These are phyloP conservation scores for Plebejus anna DNA, from an alignment of 2,888 invertebrate genomes.

Conservation along the genomic window DNA sequence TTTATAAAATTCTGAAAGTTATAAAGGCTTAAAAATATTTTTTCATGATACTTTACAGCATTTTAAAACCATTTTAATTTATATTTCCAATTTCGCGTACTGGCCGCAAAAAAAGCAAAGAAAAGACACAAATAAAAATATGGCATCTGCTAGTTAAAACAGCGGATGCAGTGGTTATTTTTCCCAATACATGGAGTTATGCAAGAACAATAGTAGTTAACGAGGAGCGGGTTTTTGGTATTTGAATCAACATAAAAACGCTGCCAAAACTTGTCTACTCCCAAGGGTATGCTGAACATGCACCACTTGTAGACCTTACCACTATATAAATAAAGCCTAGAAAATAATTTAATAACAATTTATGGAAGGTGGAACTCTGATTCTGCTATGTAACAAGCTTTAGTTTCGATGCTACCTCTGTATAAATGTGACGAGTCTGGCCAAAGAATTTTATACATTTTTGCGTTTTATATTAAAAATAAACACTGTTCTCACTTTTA, in stretches of 20 bases:
- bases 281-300: neutral
- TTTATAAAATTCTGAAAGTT: too few species aligned
- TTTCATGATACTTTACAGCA: too few species aligned
- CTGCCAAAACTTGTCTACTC: slow-evolving; percentile 34
- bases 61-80: neutral
- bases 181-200: slow-evolving; percentile 37
- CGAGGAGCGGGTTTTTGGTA: slow-evolving; percentile 38
- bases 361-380: neutral
- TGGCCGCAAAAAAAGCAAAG: neutral
- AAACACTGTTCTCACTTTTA: too few species aligned
- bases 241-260: slow-evolving; percentile 39
- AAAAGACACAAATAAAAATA: slow-evolving; percentile 21
- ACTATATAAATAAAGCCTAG: neutral
- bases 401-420: too few species aligned
- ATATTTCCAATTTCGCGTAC: neutral
- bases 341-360: slow-evolving; percentile 39
- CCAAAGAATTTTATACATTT: too few species aligned
- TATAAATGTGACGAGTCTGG: too few species aligned
- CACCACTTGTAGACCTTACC: neutral
- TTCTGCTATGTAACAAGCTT: too few species aligned
- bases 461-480: too few species aligned
- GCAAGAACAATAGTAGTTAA: slow-evolving; percentile 40
- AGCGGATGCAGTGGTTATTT: slow-evolving; percentile 32
- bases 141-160: slow-evolving; percentile 28
- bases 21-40: too few species aligned